Evolutionary conservation across 2,113 vertebrate genomes (phyloP).

Genomic region (Pyxicephalus adspersus): DNA sequence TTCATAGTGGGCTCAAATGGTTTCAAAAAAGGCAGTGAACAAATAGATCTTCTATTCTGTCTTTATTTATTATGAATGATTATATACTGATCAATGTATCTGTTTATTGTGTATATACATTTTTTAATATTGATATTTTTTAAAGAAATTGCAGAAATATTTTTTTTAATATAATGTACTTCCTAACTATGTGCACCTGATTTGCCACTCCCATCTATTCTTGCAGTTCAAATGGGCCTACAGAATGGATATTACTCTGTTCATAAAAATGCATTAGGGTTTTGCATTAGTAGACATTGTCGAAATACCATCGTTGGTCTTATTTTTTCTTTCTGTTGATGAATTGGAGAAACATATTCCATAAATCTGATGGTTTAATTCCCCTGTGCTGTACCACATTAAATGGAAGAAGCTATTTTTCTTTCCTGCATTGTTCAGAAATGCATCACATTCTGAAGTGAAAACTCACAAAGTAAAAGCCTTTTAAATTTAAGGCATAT

Average conservation of each 20-base stretch:
- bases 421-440: constrained; percentile 60
- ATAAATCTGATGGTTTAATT: constrained; percentile 67
- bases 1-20: too few relatives aligned
- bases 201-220: not conserved
- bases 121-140: too few relatives aligned
- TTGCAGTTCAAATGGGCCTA: constrained; percentile 31
- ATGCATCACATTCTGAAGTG: constrained; percentile 63
- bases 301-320: constrained; percentile 56
- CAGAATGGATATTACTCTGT: not conserved
- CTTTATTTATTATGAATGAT: too few relatives aligned
- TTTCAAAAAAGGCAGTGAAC: too few relatives aligned
- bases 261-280: constrained; percentile 42
- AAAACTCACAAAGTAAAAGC: constrained; percentile 67
- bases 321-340: constrained; percentile 55
- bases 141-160: constrained; percentile 8
- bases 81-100: too few relatives aligned
- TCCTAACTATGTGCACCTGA: constrained; percentile 24
- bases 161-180: constrained; percentile 7
- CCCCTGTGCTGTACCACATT: constrained; percentile 59
- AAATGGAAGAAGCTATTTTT: constrained; percentile 64
- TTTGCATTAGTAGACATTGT: constrained; percentile 46
- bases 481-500: constrained; percentile 70
- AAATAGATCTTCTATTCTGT: too few relatives aligned
- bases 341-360: constrained; percentile 50
- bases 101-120: too few relatives aligned